Base-by-base conservation (phyloP, 2,797 vertebrate genomes). In the Acanthiza pusilla region DNA sequence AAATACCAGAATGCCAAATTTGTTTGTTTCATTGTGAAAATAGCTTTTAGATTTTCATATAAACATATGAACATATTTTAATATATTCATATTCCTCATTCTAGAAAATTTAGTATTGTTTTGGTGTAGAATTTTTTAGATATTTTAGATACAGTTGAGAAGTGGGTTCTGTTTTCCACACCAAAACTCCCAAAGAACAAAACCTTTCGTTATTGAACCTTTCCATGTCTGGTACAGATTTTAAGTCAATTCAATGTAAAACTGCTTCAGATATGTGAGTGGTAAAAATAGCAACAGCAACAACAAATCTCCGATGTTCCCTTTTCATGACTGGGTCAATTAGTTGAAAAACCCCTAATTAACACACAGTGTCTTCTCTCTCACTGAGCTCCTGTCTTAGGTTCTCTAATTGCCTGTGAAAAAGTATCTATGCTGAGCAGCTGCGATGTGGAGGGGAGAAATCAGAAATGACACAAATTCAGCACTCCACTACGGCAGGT, bases 381-480 rank as follows among this genome's bases (percentile, higher is more conserved):
- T 91, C 34, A 30, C 23, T 82, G 10, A 10, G 19, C 34, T 83
- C 40, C 32, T 77, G 9, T 77, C 76, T 67, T 38, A 71, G 38
- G 65, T 50, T 67, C 48, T 74, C 55, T 94, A 93, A 92, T 92
- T 92, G 92, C 40, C 63, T 73, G 36, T 74, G 71, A 65, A 87
- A 30, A 75, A 50, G 32, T 22, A 13, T 38, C 32, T 70, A 13
- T 0, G 0, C 32, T 22, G 38, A 85, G 51, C 55, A 87, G 78
- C 84, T 85, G 60, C 0, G 0, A 43, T 0, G 1, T 21, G 32
- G 77, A 85, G 83, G 26, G 73, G 29, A 76, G 62, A 62, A 91
- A 85, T 79, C 60, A 89, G 67, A 76, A 89, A 78, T 45, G 67
- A 70, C 94, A 88, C 54, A 86, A 82, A 85, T 55, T 79, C 78